Conservation (phyloP, 2,888 invertebrate species). For the Tanypteryx hageni region DNA sequence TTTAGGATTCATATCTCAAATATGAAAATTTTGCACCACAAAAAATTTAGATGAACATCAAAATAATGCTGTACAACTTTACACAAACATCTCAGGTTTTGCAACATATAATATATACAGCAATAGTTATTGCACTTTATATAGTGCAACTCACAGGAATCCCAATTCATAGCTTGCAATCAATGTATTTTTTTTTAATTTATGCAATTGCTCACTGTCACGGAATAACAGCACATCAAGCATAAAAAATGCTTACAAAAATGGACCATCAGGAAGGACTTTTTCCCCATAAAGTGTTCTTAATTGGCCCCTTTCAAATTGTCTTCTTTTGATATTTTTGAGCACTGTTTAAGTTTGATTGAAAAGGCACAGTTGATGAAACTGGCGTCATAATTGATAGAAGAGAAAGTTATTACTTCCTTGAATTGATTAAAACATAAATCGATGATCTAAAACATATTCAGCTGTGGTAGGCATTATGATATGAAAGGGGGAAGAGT, state of each 20-base stretch:
- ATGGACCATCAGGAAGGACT: not conserved
- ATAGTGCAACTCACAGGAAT: slow-evolving; percentile 14
- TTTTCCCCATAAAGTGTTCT: slow-evolving; percentile 5
- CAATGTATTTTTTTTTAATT: slow-evolving; percentile 34
- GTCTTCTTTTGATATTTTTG: slow-evolving; percentile 5
- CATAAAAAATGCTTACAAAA: slow-evolving; percentile 44
- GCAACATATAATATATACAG: slow-evolving; percentile 59
- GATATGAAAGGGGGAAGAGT: too few species aligned
- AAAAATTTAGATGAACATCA: slow-evolving; percentile 53
- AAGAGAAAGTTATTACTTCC: slow-evolving; percentile 3
- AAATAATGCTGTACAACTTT: slow-evolving; percentile 63
- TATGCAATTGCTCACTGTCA: slow-evolving; percentile 49
- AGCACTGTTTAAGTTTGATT: slow-evolving; percentile 41
- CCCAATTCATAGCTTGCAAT: slow-evolving; percentile 57
- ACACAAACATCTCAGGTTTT: slow-evolving; percentile 46
- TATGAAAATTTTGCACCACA: slow-evolving; percentile 48
- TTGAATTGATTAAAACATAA: not conserved
- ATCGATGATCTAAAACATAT: not conserved
- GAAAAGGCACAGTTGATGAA: slow-evolving; percentile 54
- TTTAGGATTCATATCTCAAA: not conserved
- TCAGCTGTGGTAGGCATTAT: not conserved
- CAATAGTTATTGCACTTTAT: slow-evolving; percentile 28
- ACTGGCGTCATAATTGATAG: slow-evolving; percentile 7
- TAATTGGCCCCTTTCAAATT: not conserved
- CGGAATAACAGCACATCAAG: slow-evolving; percentile 43